Conservation (phyloP, 2,797 vertebrate genomes). For the Rhinichthys osculus region DNA sequence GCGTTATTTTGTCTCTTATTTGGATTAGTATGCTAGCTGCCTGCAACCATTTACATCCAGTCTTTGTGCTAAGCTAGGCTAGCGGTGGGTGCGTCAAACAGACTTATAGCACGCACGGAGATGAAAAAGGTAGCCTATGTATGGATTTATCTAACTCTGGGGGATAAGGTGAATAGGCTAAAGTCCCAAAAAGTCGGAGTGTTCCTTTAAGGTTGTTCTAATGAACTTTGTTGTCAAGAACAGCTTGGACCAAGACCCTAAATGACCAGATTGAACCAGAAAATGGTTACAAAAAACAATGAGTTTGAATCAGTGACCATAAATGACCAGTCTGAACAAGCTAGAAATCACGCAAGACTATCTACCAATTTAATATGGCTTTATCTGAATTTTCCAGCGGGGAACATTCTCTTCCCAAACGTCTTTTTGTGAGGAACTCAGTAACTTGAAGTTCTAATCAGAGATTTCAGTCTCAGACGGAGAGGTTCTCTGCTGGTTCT, state of each 20-base stretch:
- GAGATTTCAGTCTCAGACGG: slow-evolving; percentile 8
- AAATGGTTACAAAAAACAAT: neutral
- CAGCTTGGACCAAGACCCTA: neutral
- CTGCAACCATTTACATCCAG: too few relatives aligned
- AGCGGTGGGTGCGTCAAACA: too few relatives aligned
- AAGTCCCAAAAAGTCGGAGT: too few relatives aligned
- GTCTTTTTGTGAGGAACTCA: neutral
- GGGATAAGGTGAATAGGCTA: too few relatives aligned
- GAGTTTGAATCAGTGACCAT: neutral
- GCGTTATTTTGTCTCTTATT: too few relatives aligned
- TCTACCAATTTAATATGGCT: neutral
- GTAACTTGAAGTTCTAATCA: slow-evolving; percentile 28
- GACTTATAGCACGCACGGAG: too few relatives aligned
- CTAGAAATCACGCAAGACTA: neutral
- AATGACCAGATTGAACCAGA: neutral
- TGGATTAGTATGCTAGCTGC: too few relatives aligned
- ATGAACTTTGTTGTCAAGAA: neutral
- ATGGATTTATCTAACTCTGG: too few relatives aligned
- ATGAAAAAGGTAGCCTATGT: too few relatives aligned
- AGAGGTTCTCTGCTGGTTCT: neutral
- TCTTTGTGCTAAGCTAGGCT: too few relatives aligned
- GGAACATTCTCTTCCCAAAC: slow-evolving; percentile 35
- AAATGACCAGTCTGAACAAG: neutral
- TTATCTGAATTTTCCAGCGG: slow-evolving; percentile 4
- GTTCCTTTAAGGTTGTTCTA: neutral